Evolutionary conservation across 2,888 invertebrate genomes (phyloP), one percentile per base, ranked within the genome.

Genomic region (Scaptomyza flava): DNA sequence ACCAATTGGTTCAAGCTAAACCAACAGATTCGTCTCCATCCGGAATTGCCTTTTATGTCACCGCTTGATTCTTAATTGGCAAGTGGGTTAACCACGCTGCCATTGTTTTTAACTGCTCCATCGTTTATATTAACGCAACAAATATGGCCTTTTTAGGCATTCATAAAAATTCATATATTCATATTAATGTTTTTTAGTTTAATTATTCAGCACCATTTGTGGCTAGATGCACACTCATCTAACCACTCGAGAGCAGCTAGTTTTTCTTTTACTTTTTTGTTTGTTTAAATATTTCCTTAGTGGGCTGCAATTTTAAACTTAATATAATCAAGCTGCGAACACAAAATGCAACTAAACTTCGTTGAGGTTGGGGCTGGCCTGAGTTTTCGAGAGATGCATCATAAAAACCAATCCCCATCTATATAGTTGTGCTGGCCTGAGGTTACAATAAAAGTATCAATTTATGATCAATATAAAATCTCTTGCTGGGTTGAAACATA

Each of bases 71-170:
- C 38, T 58, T 60, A 62, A 17, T 48, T 52, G 51, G n/a, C 60
- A 64, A 69, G 81, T 82, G 81, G 85, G 87, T 73, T 71, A 87
- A 66, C 64, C 71, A 68, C 2, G 17, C 66, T 84, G 81, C 87
- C 66, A 67, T 79, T 77, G 56, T 79, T 52, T 68, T 66, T 46
- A 47, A 12, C 48, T 30, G 33, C 38, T 45, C 17, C 9, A 8
- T 51, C 57, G 30, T 41, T 34, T 47, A 31, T 56, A 48, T 48
- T 61, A 52, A 50, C 45, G 50, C 50, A 48, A 42, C 80, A 57
- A 68, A 85, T 74, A 82, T 59, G 83, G 71, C 58, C 63, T 77
- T 79, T 63, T 68, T 69, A 63, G 57, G 61, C 62, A 65, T 56
- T 60, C 23, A 61, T 86, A 63, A 61, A 62, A 56, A 57, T 68